A percentile compares a stretch with the other conserved stretches of the same genome.
Conservation (phyloP, 2,113 vertebrate genomes). For the Eubucco bourcierii region DNA sequence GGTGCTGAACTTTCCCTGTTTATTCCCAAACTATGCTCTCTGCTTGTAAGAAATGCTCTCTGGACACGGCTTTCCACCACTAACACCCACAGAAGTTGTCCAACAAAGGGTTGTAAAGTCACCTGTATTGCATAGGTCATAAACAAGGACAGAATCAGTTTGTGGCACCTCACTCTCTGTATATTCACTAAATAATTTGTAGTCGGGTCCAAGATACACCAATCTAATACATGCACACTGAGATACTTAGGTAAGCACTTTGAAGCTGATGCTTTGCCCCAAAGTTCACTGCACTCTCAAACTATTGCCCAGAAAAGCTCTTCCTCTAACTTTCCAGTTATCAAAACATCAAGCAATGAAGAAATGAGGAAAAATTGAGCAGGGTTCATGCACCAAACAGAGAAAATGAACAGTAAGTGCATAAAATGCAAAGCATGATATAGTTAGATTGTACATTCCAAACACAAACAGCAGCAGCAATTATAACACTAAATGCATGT, state of each 20-base stretch:
- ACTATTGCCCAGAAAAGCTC: neutral
- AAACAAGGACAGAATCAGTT: neutral
- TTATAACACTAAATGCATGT: conserved; percentile 38
- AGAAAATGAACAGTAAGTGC: neutral
- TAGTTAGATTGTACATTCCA: neutral
- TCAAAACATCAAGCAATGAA: neutral
- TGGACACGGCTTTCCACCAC: neutral
- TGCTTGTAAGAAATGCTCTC: neutral
- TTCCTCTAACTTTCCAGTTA: neutral
- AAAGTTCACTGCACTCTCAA: neutral
- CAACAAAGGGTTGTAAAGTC: neutral
- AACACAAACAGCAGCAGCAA: neutral
- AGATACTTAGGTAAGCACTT: neutral
- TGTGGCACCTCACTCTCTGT: neutral
- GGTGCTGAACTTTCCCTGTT: neutral
- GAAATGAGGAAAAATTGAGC: neutral
- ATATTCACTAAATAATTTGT: neutral
- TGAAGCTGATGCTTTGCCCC: neutral
- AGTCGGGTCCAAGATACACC: neutral
- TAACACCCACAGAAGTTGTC: neutral
- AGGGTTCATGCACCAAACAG: neutral
- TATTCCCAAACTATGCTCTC: neutral
- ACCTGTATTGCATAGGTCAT: neutral
- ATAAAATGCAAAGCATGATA: neutral
- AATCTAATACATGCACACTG: neutral